Evolutionary conservation across 2,797 vertebrate genomes (phyloP).

Genomic region (Delichon dasypus): DNA sequence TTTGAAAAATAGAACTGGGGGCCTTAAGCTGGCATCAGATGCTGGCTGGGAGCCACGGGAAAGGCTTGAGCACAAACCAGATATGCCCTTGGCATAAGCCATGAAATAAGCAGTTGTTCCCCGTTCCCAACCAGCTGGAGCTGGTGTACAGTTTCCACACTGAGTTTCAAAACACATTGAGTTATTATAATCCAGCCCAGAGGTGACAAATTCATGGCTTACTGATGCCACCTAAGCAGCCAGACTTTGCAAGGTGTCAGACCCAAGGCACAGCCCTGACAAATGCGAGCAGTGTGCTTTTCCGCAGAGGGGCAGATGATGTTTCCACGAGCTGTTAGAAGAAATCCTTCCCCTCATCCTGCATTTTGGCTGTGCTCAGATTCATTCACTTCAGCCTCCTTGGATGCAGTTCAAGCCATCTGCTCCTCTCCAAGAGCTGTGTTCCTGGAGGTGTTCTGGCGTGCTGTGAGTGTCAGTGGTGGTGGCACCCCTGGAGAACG

Average conservation of each 20-base stretch:
- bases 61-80: neutral
- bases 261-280: constrained; percentile 42
- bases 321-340: neutral
- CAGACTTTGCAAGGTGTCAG: constrained; percentile 47
- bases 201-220: constrained; percentile 38
- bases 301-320: neutral
- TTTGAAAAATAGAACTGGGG: constrained; percentile 6
- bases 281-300: neutral
- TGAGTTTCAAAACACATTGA: constrained; percentile 6
- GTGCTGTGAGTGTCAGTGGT: neutral
- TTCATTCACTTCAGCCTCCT: constrained; percentile 36
- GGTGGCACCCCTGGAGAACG: neutral
- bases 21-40: constrained; percentile 4
- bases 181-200: constrained; percentile 50
- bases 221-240: constrained; percentile 20
- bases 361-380: neutral
- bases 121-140: constrained; percentile 32
- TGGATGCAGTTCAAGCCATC: constrained; percentile 61
- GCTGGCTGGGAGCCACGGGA: neutral
- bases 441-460: constrained; percentile 15
- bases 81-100: neutral
- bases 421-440: constrained; percentile 39
- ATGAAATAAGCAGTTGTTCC: constrained; percentile 13
- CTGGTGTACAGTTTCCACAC: neutral
- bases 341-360: constrained; percentile 7